Conservation (phyloP, 35 echinoderm and acorn worm genomes). For the Stichopus chloronotus region DNA sequence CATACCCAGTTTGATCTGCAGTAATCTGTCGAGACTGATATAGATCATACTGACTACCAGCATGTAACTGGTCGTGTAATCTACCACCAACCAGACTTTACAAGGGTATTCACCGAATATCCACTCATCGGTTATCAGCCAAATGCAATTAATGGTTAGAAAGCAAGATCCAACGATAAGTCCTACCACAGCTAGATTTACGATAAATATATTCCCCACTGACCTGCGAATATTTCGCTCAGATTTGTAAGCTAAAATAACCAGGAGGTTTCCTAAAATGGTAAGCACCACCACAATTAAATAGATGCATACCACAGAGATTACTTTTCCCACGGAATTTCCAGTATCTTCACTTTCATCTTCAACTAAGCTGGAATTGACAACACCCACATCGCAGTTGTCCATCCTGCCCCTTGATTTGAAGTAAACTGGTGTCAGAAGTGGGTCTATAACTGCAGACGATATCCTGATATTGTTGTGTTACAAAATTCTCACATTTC, state of each 20-base stretch:
- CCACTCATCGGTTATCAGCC: constrained; percentile 53
- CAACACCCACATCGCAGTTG: background rate
- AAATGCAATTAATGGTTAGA: constrained; percentile 47
- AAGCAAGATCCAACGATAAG: constrained; percentile 49
- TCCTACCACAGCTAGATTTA: constrained; percentile 51
- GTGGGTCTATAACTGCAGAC: background rate
- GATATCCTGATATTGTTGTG: too few relatives aligned
- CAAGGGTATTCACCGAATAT: constrained; percentile 57
- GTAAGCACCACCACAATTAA: constrained; percentile 1
- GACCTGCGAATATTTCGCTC: constrained; percentile 29
- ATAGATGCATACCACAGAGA: background rate
- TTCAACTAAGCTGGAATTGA: background rate
- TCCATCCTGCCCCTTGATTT: background rate
- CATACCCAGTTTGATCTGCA: constrained; percentile 42
- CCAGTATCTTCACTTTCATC: background rate
- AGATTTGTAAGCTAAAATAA: constrained; percentile 46
- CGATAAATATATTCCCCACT: constrained; percentile 59
- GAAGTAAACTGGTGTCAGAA: background rate
- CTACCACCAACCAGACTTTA: constrained; percentile 60
- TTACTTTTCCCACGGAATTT: background rate
- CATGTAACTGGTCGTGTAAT: constrained; percentile 61
- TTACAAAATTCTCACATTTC: too few relatives aligned
- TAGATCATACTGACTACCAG: constrained; percentile 52
- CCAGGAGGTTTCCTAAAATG: constrained; percentile 49
- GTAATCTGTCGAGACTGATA: constrained; percentile 34